Evolutionary conservation across 2,888 invertebrate species (phyloP).

Genomic region (Ceraclea dissimilis): DNA sequence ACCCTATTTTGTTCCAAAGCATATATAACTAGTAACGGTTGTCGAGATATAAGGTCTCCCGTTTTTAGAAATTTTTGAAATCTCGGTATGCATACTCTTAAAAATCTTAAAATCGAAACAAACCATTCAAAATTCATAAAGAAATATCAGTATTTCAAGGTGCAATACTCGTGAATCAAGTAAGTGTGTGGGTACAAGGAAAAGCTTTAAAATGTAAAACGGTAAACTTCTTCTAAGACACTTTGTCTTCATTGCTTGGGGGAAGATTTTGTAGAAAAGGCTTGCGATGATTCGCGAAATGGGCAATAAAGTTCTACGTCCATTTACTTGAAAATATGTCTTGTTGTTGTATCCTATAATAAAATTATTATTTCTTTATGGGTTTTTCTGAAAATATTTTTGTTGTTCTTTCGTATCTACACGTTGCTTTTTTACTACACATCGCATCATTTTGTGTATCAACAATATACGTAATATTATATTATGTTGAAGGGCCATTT

Average conservation of each 20-base stretch:
- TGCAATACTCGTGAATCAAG: too few species aligned
- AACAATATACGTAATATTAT: too few species aligned
- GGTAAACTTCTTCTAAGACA: conserved; percentile 14
- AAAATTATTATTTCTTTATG: conserved; percentile 2
- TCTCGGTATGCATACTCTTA: too few species aligned
- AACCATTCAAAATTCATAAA: not conserved
- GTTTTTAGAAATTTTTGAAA: too few species aligned
- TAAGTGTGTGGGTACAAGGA: conserved; percentile 17
- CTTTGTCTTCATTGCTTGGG: conserved; percentile 23
- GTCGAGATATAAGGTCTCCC: too few species aligned
- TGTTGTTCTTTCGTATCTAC: not conserved
- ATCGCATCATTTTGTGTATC: too few species aligned
- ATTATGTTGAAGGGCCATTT: too few species aligned
- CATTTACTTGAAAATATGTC: not conserved
- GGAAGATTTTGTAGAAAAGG: conserved; percentile 7
- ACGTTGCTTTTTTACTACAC: too few species aligned
- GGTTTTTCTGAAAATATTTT: not conserved
- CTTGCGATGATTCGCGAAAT: conserved; percentile 9
- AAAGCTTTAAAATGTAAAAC: conserved; percentile 23
- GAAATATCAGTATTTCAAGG: not conserved
- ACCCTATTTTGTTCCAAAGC: too few species aligned
- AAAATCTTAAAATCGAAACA: not conserved
- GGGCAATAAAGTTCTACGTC: conserved; percentile 14
- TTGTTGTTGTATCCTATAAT: not conserved
- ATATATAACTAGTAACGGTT: too few species aligned